Evolutionary conservation across 2,113 vertebrate genomes (phyloP).

Genomic region (Cochlearius cochlearius): DNA sequence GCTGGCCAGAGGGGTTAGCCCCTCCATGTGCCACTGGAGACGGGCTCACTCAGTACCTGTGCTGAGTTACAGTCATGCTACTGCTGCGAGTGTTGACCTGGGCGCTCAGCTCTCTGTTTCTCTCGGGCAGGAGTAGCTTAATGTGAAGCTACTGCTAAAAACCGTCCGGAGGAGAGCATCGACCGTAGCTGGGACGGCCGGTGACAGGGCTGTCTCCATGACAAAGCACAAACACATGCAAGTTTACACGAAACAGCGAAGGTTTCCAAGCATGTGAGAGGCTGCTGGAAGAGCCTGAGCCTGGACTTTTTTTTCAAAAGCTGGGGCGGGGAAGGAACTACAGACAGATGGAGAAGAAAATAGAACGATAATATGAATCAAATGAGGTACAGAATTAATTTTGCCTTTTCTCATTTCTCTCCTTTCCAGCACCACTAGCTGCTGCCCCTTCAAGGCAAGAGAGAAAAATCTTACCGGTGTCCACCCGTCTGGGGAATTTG

Average conservation of each 20-base stretch:
- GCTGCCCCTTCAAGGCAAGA: neutral
- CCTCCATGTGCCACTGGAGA: neutral
- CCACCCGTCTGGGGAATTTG: neutral
- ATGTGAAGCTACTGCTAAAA: neutral
- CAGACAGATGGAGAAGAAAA: neutral
- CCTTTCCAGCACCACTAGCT: neutral
- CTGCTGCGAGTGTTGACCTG: neutral
- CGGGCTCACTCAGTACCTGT: fast-evolving
- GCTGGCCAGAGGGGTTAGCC: neutral
- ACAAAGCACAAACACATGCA: neutral
- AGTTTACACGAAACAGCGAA: neutral
- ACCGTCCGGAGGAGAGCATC: neutral
- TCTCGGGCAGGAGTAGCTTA: neutral
- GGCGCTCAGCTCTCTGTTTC: neutral
- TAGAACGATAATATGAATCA: neutral
- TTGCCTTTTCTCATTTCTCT: neutral
- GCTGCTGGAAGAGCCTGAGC: neutral
- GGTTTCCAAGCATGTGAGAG: neutral
- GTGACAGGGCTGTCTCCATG: neutral
- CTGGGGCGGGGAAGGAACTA: neutral
- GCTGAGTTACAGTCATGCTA: neutral
- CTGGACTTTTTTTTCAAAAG: neutral
- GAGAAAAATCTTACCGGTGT: neutral
- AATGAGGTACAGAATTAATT: neutral
- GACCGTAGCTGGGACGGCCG: neutral